Percentiles rank a stretch among this genome's conserved stretches.
These are phyloP conservation scores for Palythoa grandiflora DNA, from an alignment of 92 coral and sea anemone species.

Conservation along the genomic window DNA sequence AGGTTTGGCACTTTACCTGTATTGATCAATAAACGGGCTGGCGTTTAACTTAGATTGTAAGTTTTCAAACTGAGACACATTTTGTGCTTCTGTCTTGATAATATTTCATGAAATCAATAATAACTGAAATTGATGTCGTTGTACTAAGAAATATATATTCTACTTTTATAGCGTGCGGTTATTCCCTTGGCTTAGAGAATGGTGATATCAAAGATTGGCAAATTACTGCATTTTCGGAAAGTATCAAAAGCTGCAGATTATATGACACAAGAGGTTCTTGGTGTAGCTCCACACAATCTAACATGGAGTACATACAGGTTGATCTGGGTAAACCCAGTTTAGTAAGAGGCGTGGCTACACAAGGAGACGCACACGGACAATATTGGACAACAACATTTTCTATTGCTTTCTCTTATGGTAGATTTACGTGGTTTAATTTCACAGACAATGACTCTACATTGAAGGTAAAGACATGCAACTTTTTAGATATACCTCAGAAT, in stretches of 20 bases:
- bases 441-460: background rate
- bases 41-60: too few relatives aligned
- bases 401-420: background rate
- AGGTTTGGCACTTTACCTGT: too few relatives aligned
- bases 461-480: background rate
- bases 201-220: background rate
- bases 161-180: too few relatives aligned
- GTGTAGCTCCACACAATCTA: background rate
- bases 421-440: background rate
- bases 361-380: background rate
- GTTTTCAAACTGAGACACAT: too few relatives aligned
- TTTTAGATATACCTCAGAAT: too few relatives aligned
- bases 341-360: background rate
- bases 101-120: too few relatives aligned
- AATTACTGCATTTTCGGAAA: background rate
- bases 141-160: too few relatives aligned
- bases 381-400: background rate
- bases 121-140: too few relatives aligned
- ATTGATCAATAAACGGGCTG: too few relatives aligned
- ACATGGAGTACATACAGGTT: background rate
- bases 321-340: background rate
- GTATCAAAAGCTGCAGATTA: background rate
- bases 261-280: background rate
- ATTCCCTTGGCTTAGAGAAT: too few relatives aligned
- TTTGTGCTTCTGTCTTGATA: too few relatives aligned